phyloP scores from a whole-genome alignment of 2,113 vertebrate species.

The Nansenia antarctica region DNA sequence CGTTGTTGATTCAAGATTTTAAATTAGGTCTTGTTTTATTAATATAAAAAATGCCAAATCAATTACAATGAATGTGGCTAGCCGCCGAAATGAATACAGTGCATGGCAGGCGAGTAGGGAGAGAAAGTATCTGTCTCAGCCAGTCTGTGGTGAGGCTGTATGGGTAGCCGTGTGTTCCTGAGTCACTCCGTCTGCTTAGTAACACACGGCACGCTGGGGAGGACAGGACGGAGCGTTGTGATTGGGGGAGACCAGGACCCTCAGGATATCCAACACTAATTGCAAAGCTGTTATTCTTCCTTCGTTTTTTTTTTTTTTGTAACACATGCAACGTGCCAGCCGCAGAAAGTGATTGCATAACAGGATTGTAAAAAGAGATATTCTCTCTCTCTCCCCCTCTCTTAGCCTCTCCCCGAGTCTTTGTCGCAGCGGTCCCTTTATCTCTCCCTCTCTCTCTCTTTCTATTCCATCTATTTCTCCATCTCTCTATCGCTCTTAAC shows the following conservation, averaged over 20 bases:
- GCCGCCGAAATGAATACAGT: no score
- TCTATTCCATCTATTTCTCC: slow-evolving; percentile 45
- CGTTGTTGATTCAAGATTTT: no score
- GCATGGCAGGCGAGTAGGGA: slow-evolving; percentile 9
- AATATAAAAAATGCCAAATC: no score
- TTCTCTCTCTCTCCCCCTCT: slow-evolving; percentile 44
- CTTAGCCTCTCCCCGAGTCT: slow-evolving; percentile 48
- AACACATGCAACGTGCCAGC: slow-evolving; percentile 66
- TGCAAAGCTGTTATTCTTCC: slow-evolving; percentile 65
- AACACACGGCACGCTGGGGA: slow-evolving; percentile 60
- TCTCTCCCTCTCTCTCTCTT: slow-evolving; percentile 29
- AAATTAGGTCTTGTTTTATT: no score
- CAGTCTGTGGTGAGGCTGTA: slow-evolving; percentile 35
- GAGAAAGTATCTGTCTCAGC: not conserved
- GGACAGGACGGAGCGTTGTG: slow-evolving; percentile 56
- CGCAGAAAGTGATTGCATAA: slow-evolving; percentile 70
- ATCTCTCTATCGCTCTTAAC: slow-evolving; percentile 43
- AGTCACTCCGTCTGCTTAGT: slow-evolving; percentile 75
- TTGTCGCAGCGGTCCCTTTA: no score
- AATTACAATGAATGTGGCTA: no score
- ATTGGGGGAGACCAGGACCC: slow-evolving; percentile 72
- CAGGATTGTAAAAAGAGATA: slow-evolving; percentile 61
- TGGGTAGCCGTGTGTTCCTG: slow-evolving; percentile 55
- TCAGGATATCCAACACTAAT: slow-evolving; percentile 66
- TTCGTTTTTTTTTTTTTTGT: slow-evolving; percentile 48